Base-by-base conservation (phyloP, 1,140 invertebrate species). In the Bombus consobrinus region DNA sequence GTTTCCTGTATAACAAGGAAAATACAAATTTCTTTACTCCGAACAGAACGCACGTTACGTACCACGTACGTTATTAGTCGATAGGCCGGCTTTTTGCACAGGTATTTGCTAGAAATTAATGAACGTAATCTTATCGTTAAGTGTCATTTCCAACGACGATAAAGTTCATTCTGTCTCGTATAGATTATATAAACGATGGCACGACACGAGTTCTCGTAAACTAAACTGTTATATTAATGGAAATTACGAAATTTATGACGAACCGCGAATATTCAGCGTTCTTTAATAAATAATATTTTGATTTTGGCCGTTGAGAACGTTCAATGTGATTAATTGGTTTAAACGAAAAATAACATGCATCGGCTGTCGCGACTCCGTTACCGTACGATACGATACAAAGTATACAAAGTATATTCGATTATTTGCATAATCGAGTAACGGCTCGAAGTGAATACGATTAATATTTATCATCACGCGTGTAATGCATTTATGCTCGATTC, bases 1-100 rank as follows among this genome's bases (percentile, higher is more conserved):
- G 64, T 86, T 88, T 89, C 88, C 88, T 86, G 66, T 47, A 53
- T 3, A 62, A 32, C 53, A 43, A 57, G 34, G 43, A 34, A 1
- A 62, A 57, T 47, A 37, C 39, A 53, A 64, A 80, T 73, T 85
- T 84, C 41, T 66, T 59, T 79, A 15, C 13, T 34, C 3, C 9
- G 47, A 34, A n/a, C 41, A 18, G n/a, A 22, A n/a, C n/a, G 34
- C 8, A 18, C 5, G 2, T 22, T 37, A 75, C 32, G 57, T n/a
- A 47, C 9, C 22, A 8, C 28, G 18, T 34, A 15, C 9, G 3
- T 22, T 59, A 18, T 68, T 71, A 68, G 47, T 18, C 41, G 53
- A 59, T 62, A 59, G n/a, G n/a, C 15, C 15, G 12, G 3, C 10
- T 15, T 69, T 69, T 34, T 22, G n/a, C 15, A 0, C 12, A 2